Evolutionary conservation across 2,113 vertebrate genomes (phyloP), one percentile per base, ranked within the genome.

Genomic region (Scortum barcoo): DNA sequence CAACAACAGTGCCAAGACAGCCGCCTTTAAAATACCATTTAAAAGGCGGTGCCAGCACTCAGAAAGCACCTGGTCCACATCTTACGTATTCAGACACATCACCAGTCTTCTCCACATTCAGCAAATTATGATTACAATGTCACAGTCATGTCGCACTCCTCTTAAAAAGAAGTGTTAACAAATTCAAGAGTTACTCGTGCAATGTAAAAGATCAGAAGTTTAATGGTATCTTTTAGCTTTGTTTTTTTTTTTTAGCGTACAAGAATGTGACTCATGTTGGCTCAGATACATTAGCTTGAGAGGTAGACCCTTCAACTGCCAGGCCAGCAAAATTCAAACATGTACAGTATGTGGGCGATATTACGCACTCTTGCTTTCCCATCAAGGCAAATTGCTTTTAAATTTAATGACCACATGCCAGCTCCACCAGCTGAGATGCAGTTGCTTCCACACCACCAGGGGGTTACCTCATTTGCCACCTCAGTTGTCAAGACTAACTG

Each of bases 391-490:
- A 19, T 28, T 46, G 26, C 28, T 65, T 72, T 72, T 38, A 38
- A 22, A 70, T 63, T 0, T 50, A 58, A 66, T 51, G 19, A 71
- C 57, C 57, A 26, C 57, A 54, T 3, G 48, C 17, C 22, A 76
- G 24, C 48, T n/a, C 13, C 46, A 54, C 48, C 36, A 56, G 33
- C 58, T 77, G n/a, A 72, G 60, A 58, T 50, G 33, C 50, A 63
- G 38, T 20, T 72, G 30, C 33, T 44, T 67, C 44, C 60, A 67
- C 57, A 57, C 30, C 28, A 70, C 11, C 17, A 36, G 63, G 26
- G 80, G 57, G 50, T 30, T 38, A 20, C 20, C 40, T 66, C 11
- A 66, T 72, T 60, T 83, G 7, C 58, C 50, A 50, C 28, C 40
- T 22, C 28, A 20, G 58, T 28, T 70, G 26, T 38, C 66, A 38